phyloP scores from a whole-genome alignment of 1,140 invertebrate species.

The Sitobion miscanthi region DNA sequence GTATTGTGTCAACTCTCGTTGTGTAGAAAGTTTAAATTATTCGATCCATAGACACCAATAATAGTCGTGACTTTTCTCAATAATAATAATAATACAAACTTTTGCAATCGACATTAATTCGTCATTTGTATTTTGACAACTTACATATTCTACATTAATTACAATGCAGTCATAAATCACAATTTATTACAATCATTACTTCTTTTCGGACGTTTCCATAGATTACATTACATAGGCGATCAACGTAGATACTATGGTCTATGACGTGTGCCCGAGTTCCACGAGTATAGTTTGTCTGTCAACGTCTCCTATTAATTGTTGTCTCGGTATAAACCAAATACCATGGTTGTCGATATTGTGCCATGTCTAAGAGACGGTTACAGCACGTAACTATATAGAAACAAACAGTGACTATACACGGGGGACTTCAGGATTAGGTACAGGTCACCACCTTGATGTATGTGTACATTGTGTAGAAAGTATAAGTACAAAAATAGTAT shows the following conservation, averaged over 20 bases:
- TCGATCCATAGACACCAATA: neutral
- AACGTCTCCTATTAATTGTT: neutral
- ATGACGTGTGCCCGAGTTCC: neutral
- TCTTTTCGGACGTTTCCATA: neutral
- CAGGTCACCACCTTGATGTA: neutral
- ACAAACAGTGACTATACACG: neutral
- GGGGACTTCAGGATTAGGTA: neutral
- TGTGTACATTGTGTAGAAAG: neutral
- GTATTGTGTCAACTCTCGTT: neutral
- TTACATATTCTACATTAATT: neutral
- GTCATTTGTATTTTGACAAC: neutral
- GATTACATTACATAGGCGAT: neutral
- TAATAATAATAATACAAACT: neutral
- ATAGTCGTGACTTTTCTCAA: neutral
- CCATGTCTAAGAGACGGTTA: neutral
- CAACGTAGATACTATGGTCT: neutral
- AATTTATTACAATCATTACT: neutral
- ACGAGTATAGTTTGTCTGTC: neutral
- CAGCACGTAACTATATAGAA: neutral
- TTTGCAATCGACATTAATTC: neutral
- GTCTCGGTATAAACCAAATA: neutral
- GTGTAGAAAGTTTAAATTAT: neutral
- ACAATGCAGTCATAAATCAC: neutral
- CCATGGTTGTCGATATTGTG: neutral
- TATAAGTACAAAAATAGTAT: neutral